Evolutionary conservation across 2,113 vertebrate genomes (phyloP).

Genomic region (Penelope pileata): DNA sequence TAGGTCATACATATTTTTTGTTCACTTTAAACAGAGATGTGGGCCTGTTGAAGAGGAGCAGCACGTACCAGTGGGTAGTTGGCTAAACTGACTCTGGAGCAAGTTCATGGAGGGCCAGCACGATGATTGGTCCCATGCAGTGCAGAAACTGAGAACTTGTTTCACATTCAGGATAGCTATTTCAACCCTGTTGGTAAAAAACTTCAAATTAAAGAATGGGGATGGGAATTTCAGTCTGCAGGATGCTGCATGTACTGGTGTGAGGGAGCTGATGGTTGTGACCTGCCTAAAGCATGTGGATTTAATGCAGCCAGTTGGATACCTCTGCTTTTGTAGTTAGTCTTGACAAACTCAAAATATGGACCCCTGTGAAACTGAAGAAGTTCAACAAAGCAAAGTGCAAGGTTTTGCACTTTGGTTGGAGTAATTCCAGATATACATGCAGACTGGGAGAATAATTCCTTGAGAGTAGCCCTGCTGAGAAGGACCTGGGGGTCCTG

Average conservation of each 20-base stretch:
- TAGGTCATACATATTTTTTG: neutral
- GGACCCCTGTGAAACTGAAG: no score
- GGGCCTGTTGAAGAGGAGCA: neutral
- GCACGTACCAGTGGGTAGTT: accelerated
- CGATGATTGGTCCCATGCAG: neutral
- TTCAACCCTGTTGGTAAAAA: neutral
- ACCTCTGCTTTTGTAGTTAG: neutral
- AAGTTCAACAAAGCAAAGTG: no score
- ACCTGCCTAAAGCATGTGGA: neutral
- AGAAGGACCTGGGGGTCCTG: no score
- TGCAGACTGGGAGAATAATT: no score
- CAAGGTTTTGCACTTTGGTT: no score
- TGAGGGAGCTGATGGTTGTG: neutral
- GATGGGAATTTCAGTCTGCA: neutral
- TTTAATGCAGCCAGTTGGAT: neutral
- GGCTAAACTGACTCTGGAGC: neutral
- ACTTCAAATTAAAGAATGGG: neutral
- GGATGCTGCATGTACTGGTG: neutral
- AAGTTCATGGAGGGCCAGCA: neutral
- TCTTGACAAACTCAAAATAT: no score
- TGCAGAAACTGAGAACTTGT: neutral
- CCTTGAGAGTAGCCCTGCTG: no score
- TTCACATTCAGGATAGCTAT: neutral
- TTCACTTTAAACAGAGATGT: neutral
- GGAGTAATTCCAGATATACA: no score